Evolutionary conservation across 2,113 vertebrate species (phyloP).

Genomic region (Upupa epops): DNA sequence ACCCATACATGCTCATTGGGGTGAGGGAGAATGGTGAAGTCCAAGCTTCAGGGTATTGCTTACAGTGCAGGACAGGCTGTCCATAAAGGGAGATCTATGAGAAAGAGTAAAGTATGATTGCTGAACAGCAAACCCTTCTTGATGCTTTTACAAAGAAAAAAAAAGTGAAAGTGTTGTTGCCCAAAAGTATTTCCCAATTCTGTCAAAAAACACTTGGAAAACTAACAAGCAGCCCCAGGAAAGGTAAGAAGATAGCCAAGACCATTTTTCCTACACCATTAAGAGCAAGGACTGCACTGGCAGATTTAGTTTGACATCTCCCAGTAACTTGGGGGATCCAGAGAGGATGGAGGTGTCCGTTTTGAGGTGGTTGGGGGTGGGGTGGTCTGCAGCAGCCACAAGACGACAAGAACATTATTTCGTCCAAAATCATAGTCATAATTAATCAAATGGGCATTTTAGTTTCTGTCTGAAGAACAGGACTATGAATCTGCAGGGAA

Average conservation of each 20-base stretch:
- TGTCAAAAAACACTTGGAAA: neutral
- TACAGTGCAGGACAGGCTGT: neutral
- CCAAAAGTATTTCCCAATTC: neutral
- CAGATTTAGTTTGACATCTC: neutral
- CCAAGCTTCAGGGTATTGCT: neutral
- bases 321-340: neutral
- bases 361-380: neutral
- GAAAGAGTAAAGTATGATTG: neutral
- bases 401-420: neutral
- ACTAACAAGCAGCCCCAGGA: neutral
- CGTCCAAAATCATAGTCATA: neutral
- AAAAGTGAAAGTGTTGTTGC: neutral
- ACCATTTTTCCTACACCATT: neutral
- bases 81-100: neutral
- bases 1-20: fast-evolving
- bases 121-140: neutral
- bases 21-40: neutral
- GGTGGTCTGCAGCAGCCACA: neutral
- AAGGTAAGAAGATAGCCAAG: neutral
- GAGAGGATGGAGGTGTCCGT: neutral
- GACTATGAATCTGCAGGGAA: neutral
- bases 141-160: neutral
- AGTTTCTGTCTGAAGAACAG: neutral
- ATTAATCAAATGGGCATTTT: neutral
- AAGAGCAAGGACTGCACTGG: neutral